Conservation (phyloP, 2,797 vertebrate species). For the Chrosomus eos region DNA sequence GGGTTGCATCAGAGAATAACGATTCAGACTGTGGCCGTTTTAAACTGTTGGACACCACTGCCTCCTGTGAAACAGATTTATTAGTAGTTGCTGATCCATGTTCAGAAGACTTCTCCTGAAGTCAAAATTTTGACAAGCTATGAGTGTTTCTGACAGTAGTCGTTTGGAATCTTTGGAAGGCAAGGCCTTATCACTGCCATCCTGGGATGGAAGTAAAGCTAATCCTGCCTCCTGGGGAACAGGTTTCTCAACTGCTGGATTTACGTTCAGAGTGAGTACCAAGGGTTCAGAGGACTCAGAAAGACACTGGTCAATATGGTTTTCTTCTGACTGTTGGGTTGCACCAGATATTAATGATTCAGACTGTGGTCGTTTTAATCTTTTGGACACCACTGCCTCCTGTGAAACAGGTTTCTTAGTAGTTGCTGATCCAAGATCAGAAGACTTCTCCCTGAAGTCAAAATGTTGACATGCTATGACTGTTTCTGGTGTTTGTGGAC, state of each 20-base stretch:
- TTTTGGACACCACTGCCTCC: not conserved
- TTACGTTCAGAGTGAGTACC: too few species aligned
- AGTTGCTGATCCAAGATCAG: slow-evolving; percentile 17
- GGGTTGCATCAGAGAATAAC: not conserved
- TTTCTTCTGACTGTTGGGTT: slow-evolving; percentile 19
- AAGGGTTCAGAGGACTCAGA: too few species aligned
- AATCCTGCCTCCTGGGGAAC: not conserved
- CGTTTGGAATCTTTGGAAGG: not conserved
- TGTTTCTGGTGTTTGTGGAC: slow-evolving; percentile 64
- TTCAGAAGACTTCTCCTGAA: slow-evolving; percentile 64
- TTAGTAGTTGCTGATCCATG: slow-evolving; percentile 13
- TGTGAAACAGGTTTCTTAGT: not conserved
- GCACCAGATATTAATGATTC: slow-evolving; percentile 29
- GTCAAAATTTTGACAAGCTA: slow-evolving; percentile 62
- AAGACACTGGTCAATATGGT: not conserved
- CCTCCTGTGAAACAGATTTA: not conserved
- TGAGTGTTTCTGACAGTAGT: slow-evolving; percentile 59
- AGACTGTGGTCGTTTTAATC: slow-evolving; percentile 23
- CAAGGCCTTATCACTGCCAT: too few species aligned
- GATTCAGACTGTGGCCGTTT: slow-evolving; percentile 27
- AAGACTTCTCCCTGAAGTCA: slow-evolving; percentile 66
- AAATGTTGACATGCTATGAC: slow-evolving; percentile 63
- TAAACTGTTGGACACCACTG: not conserved
- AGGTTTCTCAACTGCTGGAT: too few species aligned
- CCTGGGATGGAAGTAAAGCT: not conserved